Base-by-base conservation (phyloP, 2,888 invertebrate species). In the Calephelis perditalis region DNA sequence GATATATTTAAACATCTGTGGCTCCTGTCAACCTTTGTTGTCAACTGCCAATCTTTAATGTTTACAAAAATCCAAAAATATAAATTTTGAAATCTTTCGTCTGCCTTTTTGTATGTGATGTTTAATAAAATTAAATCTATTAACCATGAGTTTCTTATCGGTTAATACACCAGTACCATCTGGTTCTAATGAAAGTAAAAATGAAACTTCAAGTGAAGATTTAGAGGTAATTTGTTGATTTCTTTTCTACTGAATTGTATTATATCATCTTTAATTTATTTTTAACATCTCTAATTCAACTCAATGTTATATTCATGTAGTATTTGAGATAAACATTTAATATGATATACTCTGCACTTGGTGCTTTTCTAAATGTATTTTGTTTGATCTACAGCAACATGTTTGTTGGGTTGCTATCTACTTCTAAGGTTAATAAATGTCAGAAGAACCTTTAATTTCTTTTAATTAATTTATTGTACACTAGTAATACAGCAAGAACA, bases 111-210 rank as follows among this genome's bases (percentile, higher is more conserved):
- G 26, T 10, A 52, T 26, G 49, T 52, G 5, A 52, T 52, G 49
- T 35, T 15, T 26, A 26, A 11, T 52, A 12, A 15, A 5, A 7
- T 49, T 26, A 52, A 60, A 66, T 49, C 26, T 49, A 56, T 35
- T 55, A 59, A 71, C 59, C 35, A 86, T 88, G 87, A 82, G 81
- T 77, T 85, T 73, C 61, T 69, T 82, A 60, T 77, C 78, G 58
- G 81, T 82, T 57, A 82, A 84, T 56, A 78, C 77, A 63, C 68
- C 72, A 45, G 70, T 78, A 55, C 72, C 79, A 49, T 67, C 77
- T 10, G 73, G 71, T 37, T 68, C 76, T 5, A 77, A 77, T 63
- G 81, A 78, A 63, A 63, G 65, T 10, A 62, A 65, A 55, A 76
- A 74, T 36, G 78, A 78, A 54, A 74, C 76, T 15, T 69, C 70